phyloP scores from a whole-genome alignment of 1,140 invertebrate genomes.

The Drosophila repletoides region DNA sequence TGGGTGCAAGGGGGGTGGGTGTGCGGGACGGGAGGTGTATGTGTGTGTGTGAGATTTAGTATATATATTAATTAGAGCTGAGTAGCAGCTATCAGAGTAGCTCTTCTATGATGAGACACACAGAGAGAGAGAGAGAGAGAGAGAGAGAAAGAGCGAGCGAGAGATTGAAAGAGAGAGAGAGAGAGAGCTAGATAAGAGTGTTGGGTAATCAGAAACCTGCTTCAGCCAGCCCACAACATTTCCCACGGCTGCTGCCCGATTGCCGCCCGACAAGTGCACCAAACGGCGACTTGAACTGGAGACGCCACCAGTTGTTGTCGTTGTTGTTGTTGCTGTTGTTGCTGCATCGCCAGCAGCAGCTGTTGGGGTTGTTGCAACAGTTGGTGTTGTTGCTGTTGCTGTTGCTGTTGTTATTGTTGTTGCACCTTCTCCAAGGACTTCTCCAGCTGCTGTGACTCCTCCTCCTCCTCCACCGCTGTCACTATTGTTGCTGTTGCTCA shows the following conservation, averaged over 20 bases:
- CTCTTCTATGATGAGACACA: no score
- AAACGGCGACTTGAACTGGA: constrained; percentile 84
- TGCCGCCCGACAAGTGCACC: constrained; percentile 84
- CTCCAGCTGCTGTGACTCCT: constrained; percentile 84
- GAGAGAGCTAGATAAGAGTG: background rate
- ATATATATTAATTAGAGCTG: no score
- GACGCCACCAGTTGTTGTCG: constrained; percentile 83
- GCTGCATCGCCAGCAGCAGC: constrained; percentile 84
- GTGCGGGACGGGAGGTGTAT: no score
- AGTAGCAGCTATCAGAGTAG: no score
- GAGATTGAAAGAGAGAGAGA: background rate
- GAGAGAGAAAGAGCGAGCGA: background rate
- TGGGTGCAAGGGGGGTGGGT: no score
- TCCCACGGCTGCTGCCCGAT: constrained; percentile 85
- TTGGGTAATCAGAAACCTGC: constrained; percentile 84
- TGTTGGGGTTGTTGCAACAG: no score
- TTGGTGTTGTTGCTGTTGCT: constrained; percentile 86
- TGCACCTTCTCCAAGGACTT: constrained; percentile 85
- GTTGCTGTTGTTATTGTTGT: constrained; percentile 85
- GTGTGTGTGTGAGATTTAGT: no score
- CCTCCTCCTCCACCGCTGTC: constrained; percentile 47
- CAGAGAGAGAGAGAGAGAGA: background rate
- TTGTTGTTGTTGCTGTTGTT: constrained; percentile 85
- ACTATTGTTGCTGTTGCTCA: constrained; percentile 44
- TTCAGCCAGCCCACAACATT: constrained; percentile 90